Base-by-base conservation (phyloP, 1,140 invertebrate genomes). In the Drosophila pseudoobscura region DNA sequence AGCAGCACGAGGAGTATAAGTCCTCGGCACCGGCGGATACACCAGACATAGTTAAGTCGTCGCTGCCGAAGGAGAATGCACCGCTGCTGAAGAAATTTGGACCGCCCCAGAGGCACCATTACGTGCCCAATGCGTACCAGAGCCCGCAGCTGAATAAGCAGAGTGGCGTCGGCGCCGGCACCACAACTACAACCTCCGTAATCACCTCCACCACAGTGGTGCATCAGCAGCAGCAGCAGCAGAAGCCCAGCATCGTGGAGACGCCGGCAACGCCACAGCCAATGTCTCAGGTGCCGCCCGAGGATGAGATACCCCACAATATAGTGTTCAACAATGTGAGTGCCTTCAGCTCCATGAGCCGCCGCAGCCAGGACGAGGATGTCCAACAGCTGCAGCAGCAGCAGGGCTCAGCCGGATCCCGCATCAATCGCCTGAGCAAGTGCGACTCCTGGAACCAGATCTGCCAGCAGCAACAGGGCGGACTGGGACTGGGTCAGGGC, bases 371-470 rank as follows among this genome's bases (percentile, higher is more conserved):
- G 5, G 69, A 80, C 9, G 85, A 89, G 45, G 80, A 78, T 31
- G 22, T 39, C 31, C n/a, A 39, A 6, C 45, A 46, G 22, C 70
- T 72, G 1, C 60, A 53, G 20, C 60, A 64, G 26, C 41, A 61
- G 13, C 47, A 58, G 29, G 51, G 35, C 17, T 20, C 47, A 8
- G 56, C 31, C 7, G 77, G 77, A 5, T 66, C 79, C 60, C 79
- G 90, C 76, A 44, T 91, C 1, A 91, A 90, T 56, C 84, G 88
- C 5, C 87, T 96, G n/a, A 95, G 94, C 39, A 96, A 96, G 88
- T 96, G 95, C 2, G 96, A 96, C 90, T 96, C 96, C 0, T 96
- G 96, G 96, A 95, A 96, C 79, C 95, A 96, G 70, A 92, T 94
- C 80, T 93, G 63, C 65, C 84, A 66, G 75, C 80, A 90, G 8